These are phyloP conservation scores for Esperia sulphurella DNA, from an alignment of 2,888 invertebrate species.

Conservation along the genomic window DNA sequence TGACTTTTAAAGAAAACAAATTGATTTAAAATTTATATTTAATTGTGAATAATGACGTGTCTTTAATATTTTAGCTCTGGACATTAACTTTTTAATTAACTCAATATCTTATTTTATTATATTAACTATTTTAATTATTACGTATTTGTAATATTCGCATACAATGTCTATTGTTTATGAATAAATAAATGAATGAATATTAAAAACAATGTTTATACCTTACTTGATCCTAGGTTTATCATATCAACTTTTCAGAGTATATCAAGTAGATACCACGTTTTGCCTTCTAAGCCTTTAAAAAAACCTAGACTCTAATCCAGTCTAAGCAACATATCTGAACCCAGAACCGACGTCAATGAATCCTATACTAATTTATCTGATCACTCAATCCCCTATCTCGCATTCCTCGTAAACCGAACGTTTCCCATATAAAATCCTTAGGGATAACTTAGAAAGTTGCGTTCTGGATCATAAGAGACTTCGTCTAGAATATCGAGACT, in stretches of 20 bases:
- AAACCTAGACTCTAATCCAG: conserved; percentile 49
- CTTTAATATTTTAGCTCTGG: no score
- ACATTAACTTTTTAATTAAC: no score
- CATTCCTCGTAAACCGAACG: conserved; percentile 33
- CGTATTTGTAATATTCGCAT: no score
- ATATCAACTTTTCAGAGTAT: no score
- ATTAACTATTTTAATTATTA: no score
- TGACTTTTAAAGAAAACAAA: no score
- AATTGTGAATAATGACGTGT: no score
- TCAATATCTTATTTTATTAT: no score
- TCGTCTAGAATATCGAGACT: conserved; percentile 23
- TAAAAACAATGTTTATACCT: no score
- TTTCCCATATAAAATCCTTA: conserved; percentile 22
- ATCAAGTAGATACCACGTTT: conserved; percentile 7
- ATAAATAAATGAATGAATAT: no score
- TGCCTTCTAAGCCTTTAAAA: conserved; percentile 14
- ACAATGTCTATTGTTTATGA: no score
- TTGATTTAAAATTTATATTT: no score
- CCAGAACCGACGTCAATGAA: conserved; percentile 64
- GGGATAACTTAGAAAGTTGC: conserved; percentile 30
- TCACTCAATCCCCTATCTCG: conserved; percentile 31
- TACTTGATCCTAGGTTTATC: conserved; percentile 1
- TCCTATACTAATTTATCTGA: conserved; percentile 54
- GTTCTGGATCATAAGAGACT: conserved; percentile 35
- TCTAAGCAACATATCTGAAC: conserved; percentile 54